These are phyloP conservation scores for Lycaena phlaeas DNA, from an alignment of 2,888 invertebrate species.

Conservation along the genomic window DNA sequence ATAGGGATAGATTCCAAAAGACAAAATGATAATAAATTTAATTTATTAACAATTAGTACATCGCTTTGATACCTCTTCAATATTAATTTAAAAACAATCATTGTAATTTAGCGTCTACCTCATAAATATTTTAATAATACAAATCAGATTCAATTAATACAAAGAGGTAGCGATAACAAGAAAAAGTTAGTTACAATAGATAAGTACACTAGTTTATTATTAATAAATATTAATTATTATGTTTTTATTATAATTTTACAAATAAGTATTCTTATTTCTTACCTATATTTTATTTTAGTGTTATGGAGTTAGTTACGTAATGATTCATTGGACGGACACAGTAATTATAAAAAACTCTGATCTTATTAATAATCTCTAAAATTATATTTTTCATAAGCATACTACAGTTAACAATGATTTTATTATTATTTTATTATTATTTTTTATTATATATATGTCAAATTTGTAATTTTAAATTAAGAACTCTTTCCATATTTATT, in stretches of 20 bases:
- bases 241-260: conserved; percentile 8
- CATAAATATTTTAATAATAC: conserved; percentile 19
- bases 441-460: too few species aligned
- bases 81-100: not conserved
- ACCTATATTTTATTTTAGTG: not conserved
- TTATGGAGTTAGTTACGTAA: not conserved
- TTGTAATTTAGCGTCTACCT: not conserved
- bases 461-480: too few species aligned
- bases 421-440: too few species aligned
- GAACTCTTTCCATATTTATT: too few species aligned
- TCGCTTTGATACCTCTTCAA: conserved; percentile 1
- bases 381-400: too few species aligned
- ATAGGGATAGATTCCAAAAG: too few species aligned
- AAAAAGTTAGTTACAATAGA: conserved; percentile 60
- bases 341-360: too few species aligned
- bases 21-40: conserved; percentile 43
- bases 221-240: conserved; percentile 13
- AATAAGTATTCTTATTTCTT: not conserved
- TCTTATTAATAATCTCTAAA: too few species aligned
- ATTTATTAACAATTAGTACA: conserved; percentile 71
- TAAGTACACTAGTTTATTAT: conserved; percentile 19
- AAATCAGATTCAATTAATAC: conserved; percentile 21
- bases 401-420: too few species aligned
- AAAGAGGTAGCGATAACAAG: conserved; percentile 43
- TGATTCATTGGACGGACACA: not conserved